Evolutionary conservation across 2,888 invertebrate genomes (phyloP), one percentile per base, ranked within the genome.

Genomic region (Artemia sinica): DNA sequence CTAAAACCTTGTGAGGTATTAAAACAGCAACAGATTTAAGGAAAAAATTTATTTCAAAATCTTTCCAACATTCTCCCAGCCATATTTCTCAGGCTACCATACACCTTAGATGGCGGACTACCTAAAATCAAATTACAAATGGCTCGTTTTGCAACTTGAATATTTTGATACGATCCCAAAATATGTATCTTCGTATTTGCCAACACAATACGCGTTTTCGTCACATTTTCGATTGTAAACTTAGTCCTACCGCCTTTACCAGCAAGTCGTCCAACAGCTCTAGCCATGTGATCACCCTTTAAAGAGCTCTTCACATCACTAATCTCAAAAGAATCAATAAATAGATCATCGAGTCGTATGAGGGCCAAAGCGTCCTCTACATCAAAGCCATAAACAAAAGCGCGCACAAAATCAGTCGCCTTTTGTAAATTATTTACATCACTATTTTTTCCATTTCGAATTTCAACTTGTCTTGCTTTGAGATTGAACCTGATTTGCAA

Each of bases 161-260:
- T 94, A 77, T 97, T 98, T 79, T 96, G 92, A 77, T 87, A 98
- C 74, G 96, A 95, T 66, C 98, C 98, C 72, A 99, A 81, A 73
- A 98, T 89, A 77, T 99, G 96, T 72, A 99, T 89, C 82, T 93
- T 95, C 41, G 88, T 86, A 76, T 97, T 96, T 28, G 97, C 97
- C 71, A 99, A 80, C 48, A 99, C 92, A 76, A 99, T 95, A 77
- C 98, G 85, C 0, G 97, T 97, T 81, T 95, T 96, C 0, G 97
- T 98, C 0, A 91, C 92, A 79, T 99, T 99, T 81, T 99, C 98
- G 75, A 99, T 97, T 0, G 96, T 95, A 76, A 90, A 95, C 78
- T 96, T 97, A 1, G 96, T 99, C 71, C 92, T 84, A 48, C 96
- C 96, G 41, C 92, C 91, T 81, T 97, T 96, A 1, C 98, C 98